Percentiles rank a stretch among this genome's conserved stretches.
These are phyloP conservation scores for Thera obeliscata DNA, from an alignment of 2,888 invertebrate species.

Conservation along the genomic window DNA sequence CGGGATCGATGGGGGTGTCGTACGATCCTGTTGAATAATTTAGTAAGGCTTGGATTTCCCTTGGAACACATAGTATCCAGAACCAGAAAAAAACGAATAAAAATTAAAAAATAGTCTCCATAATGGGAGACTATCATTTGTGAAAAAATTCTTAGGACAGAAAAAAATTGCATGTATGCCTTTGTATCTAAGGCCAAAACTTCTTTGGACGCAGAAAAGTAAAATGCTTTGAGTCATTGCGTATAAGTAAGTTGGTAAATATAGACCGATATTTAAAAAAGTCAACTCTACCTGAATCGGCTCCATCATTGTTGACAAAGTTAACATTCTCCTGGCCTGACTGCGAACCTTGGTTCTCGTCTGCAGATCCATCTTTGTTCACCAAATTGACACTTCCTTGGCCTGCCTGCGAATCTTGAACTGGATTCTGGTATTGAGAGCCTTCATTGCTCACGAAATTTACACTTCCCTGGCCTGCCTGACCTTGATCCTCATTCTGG, in stretches of 20 bases:
- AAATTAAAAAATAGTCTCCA: too few relatives aligned
- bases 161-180: too few relatives aligned
- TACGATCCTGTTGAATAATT: slow-evolving; percentile 21
- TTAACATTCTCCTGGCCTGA: slow-evolving; percentile 16
- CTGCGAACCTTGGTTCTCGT: slow-evolving; percentile 16
- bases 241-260: too few relatives aligned
- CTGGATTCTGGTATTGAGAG: slow-evolving; percentile 6
- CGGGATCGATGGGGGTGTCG: slow-evolving; percentile 35
- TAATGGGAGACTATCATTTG: too few relatives aligned
- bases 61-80: too few relatives aligned
- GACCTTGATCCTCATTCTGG: too few relatives aligned
- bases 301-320: slow-evolving; percentile 26
- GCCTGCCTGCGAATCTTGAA: slow-evolving; percentile 9
- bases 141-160: too few relatives aligned
- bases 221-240: too few relatives aligned
- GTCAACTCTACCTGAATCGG: slow-evolving; percentile 18
- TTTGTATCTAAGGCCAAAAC: too few relatives aligned
- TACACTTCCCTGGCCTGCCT: too few relatives aligned
- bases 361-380: slow-evolving; percentile 15
- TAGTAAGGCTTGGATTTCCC: background rate
- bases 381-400: slow-evolving; percentile 19
- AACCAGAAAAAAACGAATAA: too few relatives aligned
- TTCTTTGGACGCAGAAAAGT: too few relatives aligned
- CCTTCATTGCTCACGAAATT: background rate
- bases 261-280: background rate